Evolutionary conservation across 2,113 vertebrate genomes (phyloP).

Genomic region (Rostratula benghalensis): DNA sequence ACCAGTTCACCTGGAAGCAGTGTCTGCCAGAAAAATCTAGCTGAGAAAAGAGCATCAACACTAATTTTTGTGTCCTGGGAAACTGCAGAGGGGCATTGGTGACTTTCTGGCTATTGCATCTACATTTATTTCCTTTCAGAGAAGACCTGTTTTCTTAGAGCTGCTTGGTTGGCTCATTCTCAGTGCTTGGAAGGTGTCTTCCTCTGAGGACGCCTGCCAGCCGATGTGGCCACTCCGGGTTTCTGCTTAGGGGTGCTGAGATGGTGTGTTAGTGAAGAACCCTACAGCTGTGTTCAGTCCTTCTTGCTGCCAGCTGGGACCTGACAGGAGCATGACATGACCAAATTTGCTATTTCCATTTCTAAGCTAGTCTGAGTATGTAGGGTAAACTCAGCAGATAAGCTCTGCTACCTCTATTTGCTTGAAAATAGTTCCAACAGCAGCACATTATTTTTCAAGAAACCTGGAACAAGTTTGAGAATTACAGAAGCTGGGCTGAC

Average conservation of each 20-base stretch:
- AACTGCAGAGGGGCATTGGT: neutral
- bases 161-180: neutral
- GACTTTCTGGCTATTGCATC: neutral
- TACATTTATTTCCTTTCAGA: neutral
- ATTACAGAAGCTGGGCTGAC: constrained; percentile 36
- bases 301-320: neutral
- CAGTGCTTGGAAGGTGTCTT: neutral
- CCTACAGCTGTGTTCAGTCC: neutral
- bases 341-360: neutral
- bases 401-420: neutral
- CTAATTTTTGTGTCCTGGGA: neutral
- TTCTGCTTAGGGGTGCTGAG: neutral
- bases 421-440: neutral
- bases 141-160: neutral
- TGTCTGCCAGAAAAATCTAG: neutral
- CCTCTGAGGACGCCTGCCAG: neutral
- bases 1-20: neutral
- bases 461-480: neutral
- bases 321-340: neutral
- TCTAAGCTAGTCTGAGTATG: neutral
- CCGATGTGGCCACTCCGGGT: neutral
- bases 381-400: neutral
- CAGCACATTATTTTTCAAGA: neutral
- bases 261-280: neutral
- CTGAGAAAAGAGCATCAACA: neutral